These are phyloP conservation scores for Polypterus bichir DNA, from an alignment of 2,113 vertebrate species.

Conservation along the genomic window DNA sequence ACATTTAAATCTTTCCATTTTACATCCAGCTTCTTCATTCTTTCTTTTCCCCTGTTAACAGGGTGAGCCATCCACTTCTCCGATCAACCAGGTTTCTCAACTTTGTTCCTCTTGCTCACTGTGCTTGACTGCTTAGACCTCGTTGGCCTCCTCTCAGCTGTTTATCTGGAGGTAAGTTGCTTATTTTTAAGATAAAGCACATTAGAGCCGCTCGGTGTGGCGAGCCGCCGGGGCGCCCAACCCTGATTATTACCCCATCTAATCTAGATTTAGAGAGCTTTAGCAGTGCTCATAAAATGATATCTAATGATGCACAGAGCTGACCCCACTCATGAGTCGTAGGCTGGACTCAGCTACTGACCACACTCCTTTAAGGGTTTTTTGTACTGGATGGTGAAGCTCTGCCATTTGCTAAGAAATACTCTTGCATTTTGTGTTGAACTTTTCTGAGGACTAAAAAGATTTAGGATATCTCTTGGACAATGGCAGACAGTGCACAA, in stretches of 20 bases:
- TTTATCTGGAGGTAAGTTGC: conserved; percentile 68
- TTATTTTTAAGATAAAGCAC: conserved; percentile 64
- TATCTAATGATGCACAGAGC: conserved; percentile 31
- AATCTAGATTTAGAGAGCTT: conserved; percentile 28
- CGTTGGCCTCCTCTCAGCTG: conserved; percentile 56
- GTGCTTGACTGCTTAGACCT: conserved; percentile 53
- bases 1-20: conserved; percentile 23
- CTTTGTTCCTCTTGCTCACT: conserved; percentile 40
- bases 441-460: background rate
- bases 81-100: conserved; percentile 20
- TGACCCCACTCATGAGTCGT: conserved; percentile 24
- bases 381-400: conserved; percentile 16
- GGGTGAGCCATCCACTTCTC: conserved; percentile 4
- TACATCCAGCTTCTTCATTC: conserved; percentile 8
- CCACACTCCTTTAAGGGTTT: conserved; percentile 16
- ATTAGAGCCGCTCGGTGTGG: conserved; percentile 59
- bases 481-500: too few species aligned
- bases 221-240: conserved; percentile 9
- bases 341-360: conserved; percentile 16
- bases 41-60: background rate
- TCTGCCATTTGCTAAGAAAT: background rate
- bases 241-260: conserved; percentile 17
- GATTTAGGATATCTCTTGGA: conserved; percentile 3
- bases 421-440: too few species aligned
- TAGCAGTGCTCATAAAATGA: conserved; percentile 29